Conservation (phyloP, 2,888 invertebrate species). For the Cotesia congregata region DNA sequence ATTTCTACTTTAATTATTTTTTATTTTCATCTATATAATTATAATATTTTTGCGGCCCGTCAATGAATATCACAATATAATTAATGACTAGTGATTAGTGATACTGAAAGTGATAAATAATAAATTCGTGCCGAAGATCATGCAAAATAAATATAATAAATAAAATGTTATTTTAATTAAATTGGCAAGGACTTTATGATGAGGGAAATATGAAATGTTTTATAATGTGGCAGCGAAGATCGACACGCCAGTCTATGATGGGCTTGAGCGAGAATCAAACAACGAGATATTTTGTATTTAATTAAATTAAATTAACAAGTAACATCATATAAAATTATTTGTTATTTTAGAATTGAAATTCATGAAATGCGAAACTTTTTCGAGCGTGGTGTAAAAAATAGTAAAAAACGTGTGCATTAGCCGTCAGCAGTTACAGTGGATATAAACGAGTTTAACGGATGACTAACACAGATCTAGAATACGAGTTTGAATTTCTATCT, state of each 20-base stretch:
- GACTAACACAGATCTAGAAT: background rate
- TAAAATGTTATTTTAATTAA: background rate
- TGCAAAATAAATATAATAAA: background rate
- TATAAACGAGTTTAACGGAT: background rate
- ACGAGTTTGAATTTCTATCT: background rate
- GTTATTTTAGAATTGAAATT: background rate
- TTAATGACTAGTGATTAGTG: no score
- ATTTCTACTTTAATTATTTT: background rate
- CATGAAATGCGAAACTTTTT: background rate
- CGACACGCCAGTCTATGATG: conserved; percentile 19
- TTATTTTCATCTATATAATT: no score
- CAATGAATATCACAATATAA: background rate
- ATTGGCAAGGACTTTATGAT: conserved; percentile 6
- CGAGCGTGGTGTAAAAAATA: background rate
- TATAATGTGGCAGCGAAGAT: conserved; percentile 21
- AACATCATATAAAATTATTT: no score
- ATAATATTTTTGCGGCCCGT: background rate
- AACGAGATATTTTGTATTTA: background rate
- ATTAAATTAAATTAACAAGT: conserved; percentile 1
- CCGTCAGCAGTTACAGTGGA: background rate
- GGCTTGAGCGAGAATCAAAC: conserved; percentile 1
- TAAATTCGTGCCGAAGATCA: conserved; percentile 3
- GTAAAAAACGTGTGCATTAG: conserved; percentile 21
- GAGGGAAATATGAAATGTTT: conserved; percentile 13
- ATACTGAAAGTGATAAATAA: background rate